These are phyloP conservation scores for Dasypogon diadema DNA, from an alignment of 2,888 invertebrate species.

Conservation along the genomic window DNA sequence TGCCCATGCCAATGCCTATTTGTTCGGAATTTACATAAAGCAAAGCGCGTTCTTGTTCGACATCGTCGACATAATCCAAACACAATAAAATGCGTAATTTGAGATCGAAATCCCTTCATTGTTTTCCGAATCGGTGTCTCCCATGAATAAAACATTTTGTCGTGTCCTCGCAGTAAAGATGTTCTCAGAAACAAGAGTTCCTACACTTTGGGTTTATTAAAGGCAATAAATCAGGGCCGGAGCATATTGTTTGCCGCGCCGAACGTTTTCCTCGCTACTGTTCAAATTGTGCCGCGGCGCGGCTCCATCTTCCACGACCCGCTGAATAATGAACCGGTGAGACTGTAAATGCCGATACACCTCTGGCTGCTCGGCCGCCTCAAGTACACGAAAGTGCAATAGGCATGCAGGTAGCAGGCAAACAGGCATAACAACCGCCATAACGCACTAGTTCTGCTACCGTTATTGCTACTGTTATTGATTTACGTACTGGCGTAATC, in stretches of 20 bases:
- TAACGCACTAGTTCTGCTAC: background rate
- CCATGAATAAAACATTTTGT: constrained; percentile 56
- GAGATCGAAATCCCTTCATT: constrained; percentile 55
- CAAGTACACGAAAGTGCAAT: background rate
- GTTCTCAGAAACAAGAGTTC: constrained; percentile 52
- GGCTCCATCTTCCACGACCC: background rate
- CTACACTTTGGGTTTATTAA: constrained; percentile 53
- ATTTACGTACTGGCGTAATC: constrained; percentile 38
- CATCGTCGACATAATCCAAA: constrained; percentile 59
- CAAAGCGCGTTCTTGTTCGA: constrained; percentile 58
- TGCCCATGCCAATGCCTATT: constrained; percentile 54
- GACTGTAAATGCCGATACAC: background rate
- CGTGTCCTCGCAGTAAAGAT: constrained; percentile 52
- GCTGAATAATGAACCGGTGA: constrained; percentile 5
- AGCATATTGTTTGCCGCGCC: constrained; percentile 29
- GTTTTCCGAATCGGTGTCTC: constrained; percentile 41
- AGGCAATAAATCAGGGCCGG: constrained; percentile 53
- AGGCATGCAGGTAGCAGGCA: too few species aligned
- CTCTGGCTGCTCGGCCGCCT: background rate
- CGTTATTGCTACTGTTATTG: constrained; percentile 15
- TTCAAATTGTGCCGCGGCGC: background rate
- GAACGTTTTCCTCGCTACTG: background rate
- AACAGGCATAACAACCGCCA: too few species aligned
- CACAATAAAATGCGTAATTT: constrained; percentile 60
- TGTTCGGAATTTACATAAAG: constrained; percentile 60